Conservation (phyloP, 2,888 invertebrate species). For the Eumacrocentrus americanus region DNA sequence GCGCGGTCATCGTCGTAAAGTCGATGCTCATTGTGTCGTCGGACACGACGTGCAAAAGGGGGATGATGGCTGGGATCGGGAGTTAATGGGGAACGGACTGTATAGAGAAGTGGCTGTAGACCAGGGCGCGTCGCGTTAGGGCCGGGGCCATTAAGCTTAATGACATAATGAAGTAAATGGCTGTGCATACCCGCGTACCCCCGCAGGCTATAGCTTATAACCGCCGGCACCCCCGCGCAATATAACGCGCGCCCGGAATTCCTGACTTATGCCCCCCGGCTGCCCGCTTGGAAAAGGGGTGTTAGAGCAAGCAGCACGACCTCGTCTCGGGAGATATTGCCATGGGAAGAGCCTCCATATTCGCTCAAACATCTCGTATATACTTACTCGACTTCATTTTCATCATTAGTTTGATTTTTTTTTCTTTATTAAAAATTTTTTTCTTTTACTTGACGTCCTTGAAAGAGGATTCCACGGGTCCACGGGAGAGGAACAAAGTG, state of each 20-base stretch:
- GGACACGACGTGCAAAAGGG: conserved; percentile 15
- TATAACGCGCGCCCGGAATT: conserved; percentile 61
- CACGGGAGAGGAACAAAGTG: not conserved
- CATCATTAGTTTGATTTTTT: too few species aligned
- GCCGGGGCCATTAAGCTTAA: conserved; percentile 62
- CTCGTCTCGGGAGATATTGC: too few species aligned
- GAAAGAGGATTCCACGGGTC: too few species aligned
- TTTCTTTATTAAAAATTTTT: too few species aligned
- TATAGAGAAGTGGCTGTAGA: conserved; percentile 31
- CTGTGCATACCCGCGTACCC: conserved; percentile 58
- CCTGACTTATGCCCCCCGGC: conserved; percentile 56
- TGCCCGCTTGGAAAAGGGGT: conserved; percentile 34
- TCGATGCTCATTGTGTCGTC: conserved; percentile 49
- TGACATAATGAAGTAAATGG: conserved; percentile 63
- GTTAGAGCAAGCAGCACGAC: too few species aligned
- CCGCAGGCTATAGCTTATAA: conserved; percentile 59
- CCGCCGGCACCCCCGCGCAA: conserved; percentile 54
- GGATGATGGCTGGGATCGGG: conserved; percentile 27
- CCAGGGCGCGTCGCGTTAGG: conserved; percentile 51
- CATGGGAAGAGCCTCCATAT: too few species aligned
- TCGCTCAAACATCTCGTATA: too few species aligned
- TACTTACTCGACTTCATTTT: too few species aligned
- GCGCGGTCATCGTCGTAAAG: conserved; percentile 40
- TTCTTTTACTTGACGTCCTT: too few species aligned
- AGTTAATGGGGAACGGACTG: conserved; percentile 42